These are phyloP conservation scores for Caenorhabditis sp. DNA, from an alignment of 2,888 invertebrate genomes.

Conservation along the genomic window DNA sequence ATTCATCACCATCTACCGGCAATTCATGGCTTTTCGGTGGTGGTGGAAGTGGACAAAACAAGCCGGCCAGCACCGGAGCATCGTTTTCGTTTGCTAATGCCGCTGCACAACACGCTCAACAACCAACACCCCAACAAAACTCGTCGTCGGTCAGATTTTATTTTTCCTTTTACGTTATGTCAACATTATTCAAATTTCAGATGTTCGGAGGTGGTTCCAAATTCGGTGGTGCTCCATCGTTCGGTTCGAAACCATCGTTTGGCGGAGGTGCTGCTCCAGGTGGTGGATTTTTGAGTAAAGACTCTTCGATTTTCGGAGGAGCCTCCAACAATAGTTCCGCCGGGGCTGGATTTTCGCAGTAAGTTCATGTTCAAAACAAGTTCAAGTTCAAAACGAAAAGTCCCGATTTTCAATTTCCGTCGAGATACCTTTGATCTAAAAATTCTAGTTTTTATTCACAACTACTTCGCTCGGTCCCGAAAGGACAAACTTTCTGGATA, in stretches of 20 bases:
- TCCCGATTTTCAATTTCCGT: neutral
- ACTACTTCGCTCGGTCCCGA: too few species aligned
- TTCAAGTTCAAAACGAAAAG: neutral
- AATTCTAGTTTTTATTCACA: too few species aligned
- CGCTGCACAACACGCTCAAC: slow-evolving; percentile 9
- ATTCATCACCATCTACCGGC: slow-evolving; percentile 4
- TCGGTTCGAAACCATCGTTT: slow-evolving; percentile 29
- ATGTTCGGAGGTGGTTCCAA: slow-evolving; percentile 22
- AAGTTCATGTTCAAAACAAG: slow-evolving; percentile 1
- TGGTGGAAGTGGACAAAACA: slow-evolving; percentile 17
- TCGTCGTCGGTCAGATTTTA: neutral
- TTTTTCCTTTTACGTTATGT: neutral
- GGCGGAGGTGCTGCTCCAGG: slow-evolving; percentile 16
- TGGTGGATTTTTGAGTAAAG: slow-evolving; percentile 27
- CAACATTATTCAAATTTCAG: neutral
- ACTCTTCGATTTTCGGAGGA: slow-evolving; percentile 35
- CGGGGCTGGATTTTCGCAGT: slow-evolving; percentile 29
- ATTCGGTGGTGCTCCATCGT: slow-evolving; percentile 29
- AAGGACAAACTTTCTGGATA: too few species aligned
- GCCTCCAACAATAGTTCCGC: slow-evolving; percentile 3
- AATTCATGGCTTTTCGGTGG: slow-evolving; percentile 24
- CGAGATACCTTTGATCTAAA: too few species aligned
- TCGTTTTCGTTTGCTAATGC: slow-evolving; percentile 27
- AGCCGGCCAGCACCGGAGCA: neutral
- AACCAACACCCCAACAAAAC: neutral